Evolutionary conservation across 2,113 vertebrate species (phyloP).

Genomic region (Spea multiplicata): DNA sequence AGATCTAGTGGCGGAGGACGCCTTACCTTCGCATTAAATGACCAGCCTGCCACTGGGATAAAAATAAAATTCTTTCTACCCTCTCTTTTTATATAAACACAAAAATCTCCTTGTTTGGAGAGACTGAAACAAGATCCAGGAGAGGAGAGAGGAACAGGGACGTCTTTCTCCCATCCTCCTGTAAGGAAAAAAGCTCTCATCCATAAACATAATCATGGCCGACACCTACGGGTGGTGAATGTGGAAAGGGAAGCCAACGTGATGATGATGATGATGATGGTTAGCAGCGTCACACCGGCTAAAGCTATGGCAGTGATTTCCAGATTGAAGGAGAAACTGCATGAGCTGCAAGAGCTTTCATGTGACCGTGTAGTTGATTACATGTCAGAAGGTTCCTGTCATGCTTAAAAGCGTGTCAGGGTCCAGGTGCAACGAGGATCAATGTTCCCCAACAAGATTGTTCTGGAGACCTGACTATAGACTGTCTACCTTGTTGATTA

Average conservation of each 20-base stretch:
- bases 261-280: neutral
- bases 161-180: slow-evolving; percentile 42
- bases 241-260: neutral
- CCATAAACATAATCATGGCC: neutral
- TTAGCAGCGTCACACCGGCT: too few relatives aligned
- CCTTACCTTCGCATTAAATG: slow-evolving; percentile 19
- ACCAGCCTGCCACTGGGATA: slow-evolving; percentile 14
- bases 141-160: slow-evolving; percentile 30
- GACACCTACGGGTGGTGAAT: neutral
- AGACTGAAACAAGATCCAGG: slow-evolving; percentile 1
- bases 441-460: too few relatives aligned
- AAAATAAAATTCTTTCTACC: slow-evolving; percentile 36
- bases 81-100: slow-evolving; percentile 28
- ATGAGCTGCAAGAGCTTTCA: too few relatives aligned
- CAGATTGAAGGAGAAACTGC: too few relatives aligned
- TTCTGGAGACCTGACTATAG: too few relatives aligned
- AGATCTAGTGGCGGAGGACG: neutral
- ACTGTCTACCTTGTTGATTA: too few relatives aligned
- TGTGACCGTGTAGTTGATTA: too few relatives aligned
- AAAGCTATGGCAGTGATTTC: too few relatives aligned
- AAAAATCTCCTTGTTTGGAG: slow-evolving; percentile 44
- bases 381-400: too few relatives aligned
- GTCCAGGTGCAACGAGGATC: too few relatives aligned
- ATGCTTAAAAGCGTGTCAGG: too few relatives aligned
- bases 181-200: slow-evolving; percentile 41